Evolutionary conservation across 37 sponge, comb jelly and placozoan genomes (phyloP), one percentile per base, ranked within the genome.

Genomic region (Agelas oroides): DNA sequence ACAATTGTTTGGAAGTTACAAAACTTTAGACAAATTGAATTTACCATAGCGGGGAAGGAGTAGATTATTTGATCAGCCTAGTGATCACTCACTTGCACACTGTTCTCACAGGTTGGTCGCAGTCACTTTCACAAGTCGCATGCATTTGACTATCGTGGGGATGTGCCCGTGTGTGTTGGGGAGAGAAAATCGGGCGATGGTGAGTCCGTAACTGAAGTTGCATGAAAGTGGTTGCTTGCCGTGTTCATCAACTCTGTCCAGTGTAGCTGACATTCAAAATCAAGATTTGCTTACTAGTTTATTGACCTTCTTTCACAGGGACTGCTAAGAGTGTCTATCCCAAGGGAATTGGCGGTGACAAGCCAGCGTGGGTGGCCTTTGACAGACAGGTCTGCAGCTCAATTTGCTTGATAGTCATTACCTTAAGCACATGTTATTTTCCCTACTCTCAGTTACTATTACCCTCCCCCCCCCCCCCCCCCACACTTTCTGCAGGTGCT

Each of bases 301-400:
- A n/a, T n/a, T n/a, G n/a, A n/a, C n/a, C n/a, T n/a, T n/a, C n/a
- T n/a, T n/a, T n/a, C n/a, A n/a, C 46, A 46, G 8, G 71, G 21
- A 73, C 81, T 36, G 92, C 85, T 30, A 65, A 53, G 23, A 96
- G 92, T 54, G 79, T 89, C 20, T 97, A 86, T 56, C 99, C 99
- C 24, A 87, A 87, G 35, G 95, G 95, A 30, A 66, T 85, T 0
- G 97, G 97, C 24, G 80, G 80, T 33, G 74, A 91, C 27, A 71
- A 92, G 59, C 99, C 99, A 17, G 93, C 99, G 5, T 98, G 99
- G 99, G 93, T 98, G 36, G 99, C 97, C 59, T 97, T 96, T 82
- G 99, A 98, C 81, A 85, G 92, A 65, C 96, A 98, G 84, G 93
- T 93, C 3, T 8, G 8, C n/a, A n/a, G 58, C 18, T 56, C n/a